Conservation (phyloP, 2,113 vertebrate genomes). For the Lampris megalopsis region DNA sequence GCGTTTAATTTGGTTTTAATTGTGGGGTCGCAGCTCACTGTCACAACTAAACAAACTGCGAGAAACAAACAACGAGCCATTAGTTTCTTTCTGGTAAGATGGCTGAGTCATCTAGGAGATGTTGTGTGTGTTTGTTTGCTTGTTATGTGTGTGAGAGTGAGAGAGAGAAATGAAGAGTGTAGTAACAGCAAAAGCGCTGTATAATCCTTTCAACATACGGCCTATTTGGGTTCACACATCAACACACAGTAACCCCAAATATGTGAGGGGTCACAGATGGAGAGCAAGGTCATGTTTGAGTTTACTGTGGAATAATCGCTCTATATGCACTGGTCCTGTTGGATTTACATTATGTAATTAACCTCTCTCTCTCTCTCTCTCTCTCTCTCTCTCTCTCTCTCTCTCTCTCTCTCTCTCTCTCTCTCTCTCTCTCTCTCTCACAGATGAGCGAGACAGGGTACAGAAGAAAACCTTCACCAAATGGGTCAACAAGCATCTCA, state of each 20-base stretch:
- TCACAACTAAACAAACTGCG: neutral
- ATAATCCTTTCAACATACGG: neutral
- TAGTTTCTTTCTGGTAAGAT: no score
- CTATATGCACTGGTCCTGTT: neutral
- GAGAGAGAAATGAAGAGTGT: no score
- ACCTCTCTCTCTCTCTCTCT: slow-evolving; percentile 25
- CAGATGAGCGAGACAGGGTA: slow-evolving; percentile 98
- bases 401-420: slow-evolving; percentile 1
- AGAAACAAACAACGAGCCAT: no score
- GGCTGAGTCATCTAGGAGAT: no score
- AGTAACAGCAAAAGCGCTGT: neutral
- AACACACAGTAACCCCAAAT: no score
- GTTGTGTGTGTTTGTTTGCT: neutral
- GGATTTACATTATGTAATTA: slow-evolving; percentile 25
- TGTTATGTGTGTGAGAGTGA: neutral
- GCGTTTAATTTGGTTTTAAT: no score
- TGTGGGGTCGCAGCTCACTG: neutral
- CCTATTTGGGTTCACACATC: neutral
- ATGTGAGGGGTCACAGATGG: no score
- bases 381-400: slow-evolving; percentile 37
- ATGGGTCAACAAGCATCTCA: slow-evolving; percentile 99
- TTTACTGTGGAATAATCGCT: neutral
- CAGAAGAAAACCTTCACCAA: slow-evolving; percentile 99
- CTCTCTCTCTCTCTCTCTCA: slow-evolving; percentile 29
- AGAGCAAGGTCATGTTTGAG: neutral